These are phyloP conservation scores for Triplophysa siluroides DNA, from an alignment of 2,113 vertebrate genomes.

Conservation along the genomic window DNA sequence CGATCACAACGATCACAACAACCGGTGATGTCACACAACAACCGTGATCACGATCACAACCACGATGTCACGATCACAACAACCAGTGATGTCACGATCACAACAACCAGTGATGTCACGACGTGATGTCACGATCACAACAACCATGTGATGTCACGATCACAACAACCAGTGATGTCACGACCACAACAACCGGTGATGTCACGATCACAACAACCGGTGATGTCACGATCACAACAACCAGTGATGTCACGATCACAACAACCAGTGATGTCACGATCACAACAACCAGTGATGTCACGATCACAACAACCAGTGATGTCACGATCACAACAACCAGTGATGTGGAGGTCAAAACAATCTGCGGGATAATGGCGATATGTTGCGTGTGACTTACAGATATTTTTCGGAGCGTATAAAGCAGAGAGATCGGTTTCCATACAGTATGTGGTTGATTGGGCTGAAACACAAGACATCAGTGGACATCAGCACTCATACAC, in stretches of 20 bases:
- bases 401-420: constrained; percentile 76
- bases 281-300: neutral
- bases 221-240: neutral
- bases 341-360: neutral
- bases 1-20: neutral
- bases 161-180: neutral
- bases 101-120: neutral
- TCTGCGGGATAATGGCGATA: too few relatives aligned
- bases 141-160: too few relatives aligned
- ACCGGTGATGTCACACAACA: neutral
- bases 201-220: neutral
- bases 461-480: constrained; percentile 58
- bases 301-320: too few relatives aligned
- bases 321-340: neutral
- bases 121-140: too few relatives aligned
- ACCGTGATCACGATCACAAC: too few relatives aligned
- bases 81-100: neutral
- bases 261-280: neutral
- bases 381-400: constrained; percentile 65
- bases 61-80: neutral
- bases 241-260: too few relatives aligned
- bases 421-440: constrained; percentile 91
- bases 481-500: neutral
- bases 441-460: constrained; percentile 85
- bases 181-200: too few relatives aligned